These are phyloP conservation scores for Pithecia hirsuta DNA, from an alignment of 2,797 vertebrate genomes.

Conservation along the genomic window DNA sequence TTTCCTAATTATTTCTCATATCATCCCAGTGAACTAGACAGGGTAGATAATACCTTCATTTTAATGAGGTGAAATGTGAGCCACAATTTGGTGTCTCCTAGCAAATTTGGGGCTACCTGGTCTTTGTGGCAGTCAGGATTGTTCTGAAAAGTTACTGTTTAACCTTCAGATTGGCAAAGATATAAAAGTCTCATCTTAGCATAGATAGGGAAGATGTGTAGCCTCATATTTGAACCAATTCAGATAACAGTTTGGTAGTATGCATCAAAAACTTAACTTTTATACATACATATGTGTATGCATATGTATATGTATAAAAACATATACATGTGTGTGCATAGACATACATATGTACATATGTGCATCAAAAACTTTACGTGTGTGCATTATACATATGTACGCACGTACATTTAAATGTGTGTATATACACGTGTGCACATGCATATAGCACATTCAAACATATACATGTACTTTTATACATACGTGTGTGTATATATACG, in stretches of 20 bases:
- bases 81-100: neutral
- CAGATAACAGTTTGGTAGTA: neutral
- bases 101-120: neutral
- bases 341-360: too few species aligned
- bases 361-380: too few species aligned
- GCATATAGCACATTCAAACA: neutral
- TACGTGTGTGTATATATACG: neutral
- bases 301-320: too few species aligned
- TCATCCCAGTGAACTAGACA: neutral
- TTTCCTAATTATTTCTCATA: neutral
- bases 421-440: too few species aligned
- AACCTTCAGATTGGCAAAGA: slow-evolving; percentile 9
- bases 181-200: neutral
- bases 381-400: neutral
- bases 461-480: too few species aligned
- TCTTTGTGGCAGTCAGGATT: neutral
- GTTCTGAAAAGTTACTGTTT: slow-evolving; percentile 31
- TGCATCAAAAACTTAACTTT: slow-evolving; percentile 8
- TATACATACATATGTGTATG: too few species aligned
- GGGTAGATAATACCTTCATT: neutral
- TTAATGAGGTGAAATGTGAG: neutral
- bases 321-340: too few species aligned
- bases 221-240: neutral
- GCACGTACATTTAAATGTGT: too few species aligned
- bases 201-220: neutral